A percentile compares a stretch with the other conserved stretches of the same genome.
phyloP scores from a whole-genome alignment of 2,797 vertebrate species.

The Phrynocephalus vlangalii region DNA sequence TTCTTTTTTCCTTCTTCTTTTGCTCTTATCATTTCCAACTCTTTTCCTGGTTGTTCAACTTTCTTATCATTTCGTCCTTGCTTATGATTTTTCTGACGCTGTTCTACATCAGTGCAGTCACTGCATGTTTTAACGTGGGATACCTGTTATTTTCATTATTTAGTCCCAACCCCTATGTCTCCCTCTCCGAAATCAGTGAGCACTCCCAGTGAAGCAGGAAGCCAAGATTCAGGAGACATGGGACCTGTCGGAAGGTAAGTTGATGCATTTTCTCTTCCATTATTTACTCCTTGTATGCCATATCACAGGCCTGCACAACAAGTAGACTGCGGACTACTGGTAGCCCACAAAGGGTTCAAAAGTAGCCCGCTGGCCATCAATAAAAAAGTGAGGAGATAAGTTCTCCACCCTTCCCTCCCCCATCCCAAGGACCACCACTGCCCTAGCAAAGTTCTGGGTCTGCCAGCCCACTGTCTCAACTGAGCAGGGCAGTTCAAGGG shows the following conservation, averaged over 20 bases:
- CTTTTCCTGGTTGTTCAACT: slow-evolving; percentile 75
- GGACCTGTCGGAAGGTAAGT: slow-evolving; percentile 87
- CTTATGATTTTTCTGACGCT: slow-evolving; percentile 83
- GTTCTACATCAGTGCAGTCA: slow-evolving; percentile 87
- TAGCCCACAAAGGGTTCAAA: too few species aligned
- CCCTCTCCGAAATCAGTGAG: slow-evolving; percentile 92
- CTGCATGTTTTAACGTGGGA: slow-evolving; percentile 91
- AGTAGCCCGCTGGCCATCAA: too few species aligned
- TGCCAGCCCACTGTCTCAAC: too few species aligned
- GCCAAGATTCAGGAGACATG: slow-evolving; percentile 89
- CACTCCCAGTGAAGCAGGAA: slow-evolving; percentile 90
- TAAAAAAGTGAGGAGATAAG: too few species aligned
- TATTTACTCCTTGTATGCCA: background rate
- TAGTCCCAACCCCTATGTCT: slow-evolving; percentile 95
- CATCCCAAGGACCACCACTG: too few species aligned
- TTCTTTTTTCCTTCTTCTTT: slow-evolving; percentile 78
- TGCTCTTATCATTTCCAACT: slow-evolving; percentile 80
- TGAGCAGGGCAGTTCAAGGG: too few species aligned
- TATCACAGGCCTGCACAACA: background rate
- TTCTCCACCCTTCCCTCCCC: too few species aligned
- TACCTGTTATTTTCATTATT: slow-evolving; percentile 93
- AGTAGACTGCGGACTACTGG: too few species aligned
- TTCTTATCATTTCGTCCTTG: slow-evolving; percentile 79
- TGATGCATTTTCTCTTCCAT: background rate
- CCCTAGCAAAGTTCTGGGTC: too few species aligned